Evolutionary conservation across 2,797 vertebrate genomes (phyloP).

Genomic region (Acrossocheilus fasciatus): DNA sequence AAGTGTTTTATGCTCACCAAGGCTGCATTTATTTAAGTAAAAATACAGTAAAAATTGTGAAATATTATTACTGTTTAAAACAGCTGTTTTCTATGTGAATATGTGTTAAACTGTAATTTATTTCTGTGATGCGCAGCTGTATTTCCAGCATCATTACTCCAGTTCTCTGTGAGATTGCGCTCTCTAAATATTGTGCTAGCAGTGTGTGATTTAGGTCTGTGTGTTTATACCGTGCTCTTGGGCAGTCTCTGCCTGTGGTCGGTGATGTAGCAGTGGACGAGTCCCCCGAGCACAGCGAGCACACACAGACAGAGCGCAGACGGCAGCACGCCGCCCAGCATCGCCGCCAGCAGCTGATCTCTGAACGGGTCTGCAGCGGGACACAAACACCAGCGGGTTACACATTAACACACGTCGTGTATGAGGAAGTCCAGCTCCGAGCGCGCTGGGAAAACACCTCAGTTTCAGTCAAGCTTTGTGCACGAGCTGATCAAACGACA

Average conservation of each 20-base stretch:
- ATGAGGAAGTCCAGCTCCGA: conserved; percentile 44
- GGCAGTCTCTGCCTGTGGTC: conserved; percentile 57
- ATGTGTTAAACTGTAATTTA: background rate
- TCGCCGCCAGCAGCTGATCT: conserved; percentile 46
- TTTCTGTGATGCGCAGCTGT: background rate
- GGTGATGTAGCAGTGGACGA: conserved; percentile 61
- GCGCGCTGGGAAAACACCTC: conserved; percentile 21
- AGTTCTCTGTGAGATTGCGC: background rate
- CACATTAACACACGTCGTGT: background rate
- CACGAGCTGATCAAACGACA: background rate
- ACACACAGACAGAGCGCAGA: conserved; percentile 55
- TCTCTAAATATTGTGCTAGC: background rate
- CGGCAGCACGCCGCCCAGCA: conserved; percentile 59
- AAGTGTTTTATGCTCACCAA: background rate
- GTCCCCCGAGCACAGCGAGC: conserved; percentile 41
- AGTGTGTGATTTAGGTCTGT: background rate
- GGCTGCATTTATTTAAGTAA: background rate
- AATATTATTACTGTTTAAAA: background rate
- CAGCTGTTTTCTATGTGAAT: background rate
- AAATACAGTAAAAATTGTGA: too few relatives aligned
- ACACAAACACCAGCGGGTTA: background rate
- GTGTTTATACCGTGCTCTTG: conserved; percentile 46
- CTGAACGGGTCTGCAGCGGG: conserved; percentile 52
- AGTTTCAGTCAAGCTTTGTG: background rate
- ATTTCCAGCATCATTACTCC: background rate